Conservation (phyloP, 2,888 invertebrate species). For the Tetropium fuscum region DNA sequence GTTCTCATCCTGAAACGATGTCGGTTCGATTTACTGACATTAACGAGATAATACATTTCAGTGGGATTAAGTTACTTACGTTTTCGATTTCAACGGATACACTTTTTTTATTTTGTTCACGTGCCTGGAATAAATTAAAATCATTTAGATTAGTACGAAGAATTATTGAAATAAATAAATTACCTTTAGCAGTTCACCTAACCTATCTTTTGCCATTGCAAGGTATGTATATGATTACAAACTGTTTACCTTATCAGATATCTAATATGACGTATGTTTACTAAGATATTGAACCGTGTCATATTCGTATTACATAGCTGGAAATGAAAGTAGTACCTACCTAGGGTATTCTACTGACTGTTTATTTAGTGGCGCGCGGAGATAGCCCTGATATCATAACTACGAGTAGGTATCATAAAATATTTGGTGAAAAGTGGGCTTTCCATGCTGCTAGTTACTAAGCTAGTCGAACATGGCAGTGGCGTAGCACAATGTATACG, state of each 20-base stretch:
- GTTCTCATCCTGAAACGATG: slow-evolving; percentile 13
- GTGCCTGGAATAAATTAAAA: slow-evolving; percentile 20
- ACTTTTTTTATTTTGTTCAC: slow-evolving; percentile 33
- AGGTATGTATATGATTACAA: not conserved
- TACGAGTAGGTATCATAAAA: no score
- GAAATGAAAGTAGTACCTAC: no score
- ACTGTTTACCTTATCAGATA: slow-evolving; percentile 26
- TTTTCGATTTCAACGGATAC: slow-evolving; percentile 38
- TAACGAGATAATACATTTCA: not conserved
- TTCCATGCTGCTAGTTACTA: no score
- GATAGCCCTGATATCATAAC: no score
- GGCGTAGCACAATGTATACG: no score
- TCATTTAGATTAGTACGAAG: not conserved
- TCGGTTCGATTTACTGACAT: slow-evolving; percentile 12
- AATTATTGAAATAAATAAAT: not conserved
- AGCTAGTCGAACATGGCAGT: no score
- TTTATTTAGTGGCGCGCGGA: no score
- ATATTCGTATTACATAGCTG: no score
- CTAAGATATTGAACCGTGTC: not conserved
- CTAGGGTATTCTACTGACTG: no score
- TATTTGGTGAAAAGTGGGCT: no score
- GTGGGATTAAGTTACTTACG: slow-evolving; percentile 28
- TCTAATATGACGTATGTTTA: slow-evolving; percentile 3
- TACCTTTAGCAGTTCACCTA: slow-evolving; percentile 45
- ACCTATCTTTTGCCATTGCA: slow-evolving; percentile 54